Percentiles rank a stretch among this genome's conserved stretches.
Evolutionary conservation across 2,797 vertebrate genomes (phyloP).

Genomic region (Lepidocolaptes lacrymiger): DNA sequence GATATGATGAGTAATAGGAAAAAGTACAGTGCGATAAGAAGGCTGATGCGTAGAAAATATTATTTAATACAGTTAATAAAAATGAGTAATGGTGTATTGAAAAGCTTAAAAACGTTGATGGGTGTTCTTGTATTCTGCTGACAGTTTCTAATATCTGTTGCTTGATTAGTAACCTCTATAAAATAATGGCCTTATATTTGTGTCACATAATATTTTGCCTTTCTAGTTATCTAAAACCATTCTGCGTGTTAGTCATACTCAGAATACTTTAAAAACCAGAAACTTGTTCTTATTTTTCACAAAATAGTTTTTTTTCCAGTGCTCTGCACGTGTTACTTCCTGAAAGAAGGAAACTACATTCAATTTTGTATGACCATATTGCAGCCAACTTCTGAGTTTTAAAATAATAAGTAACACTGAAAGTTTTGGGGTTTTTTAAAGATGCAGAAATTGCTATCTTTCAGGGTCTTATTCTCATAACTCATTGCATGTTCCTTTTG

Average conservation of each 20-base stretch:
- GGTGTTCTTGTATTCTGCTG: background rate
- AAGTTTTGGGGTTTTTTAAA: background rate
- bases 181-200: background rate
- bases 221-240: background rate
- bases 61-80: background rate
- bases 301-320: background rate
- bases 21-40: background rate
- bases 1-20: background rate
- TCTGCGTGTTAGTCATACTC: background rate
- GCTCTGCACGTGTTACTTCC: background rate
- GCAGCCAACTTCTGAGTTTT: background rate
- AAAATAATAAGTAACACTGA: background rate
- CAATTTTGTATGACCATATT: background rate
- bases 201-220: background rate
- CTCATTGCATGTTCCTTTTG: background rate
- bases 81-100: background rate
- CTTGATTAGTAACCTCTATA: background rate
- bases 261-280: background rate
- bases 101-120: background rate
- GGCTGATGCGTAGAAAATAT: background rate
- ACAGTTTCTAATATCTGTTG: background rate
- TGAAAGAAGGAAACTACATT: background rate
- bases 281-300: background rate
- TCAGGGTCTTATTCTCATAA: background rate
- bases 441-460: background rate